Evolutionary conservation across 2,113 vertebrate species (phyloP).

Genomic region (Progne subis): DNA sequence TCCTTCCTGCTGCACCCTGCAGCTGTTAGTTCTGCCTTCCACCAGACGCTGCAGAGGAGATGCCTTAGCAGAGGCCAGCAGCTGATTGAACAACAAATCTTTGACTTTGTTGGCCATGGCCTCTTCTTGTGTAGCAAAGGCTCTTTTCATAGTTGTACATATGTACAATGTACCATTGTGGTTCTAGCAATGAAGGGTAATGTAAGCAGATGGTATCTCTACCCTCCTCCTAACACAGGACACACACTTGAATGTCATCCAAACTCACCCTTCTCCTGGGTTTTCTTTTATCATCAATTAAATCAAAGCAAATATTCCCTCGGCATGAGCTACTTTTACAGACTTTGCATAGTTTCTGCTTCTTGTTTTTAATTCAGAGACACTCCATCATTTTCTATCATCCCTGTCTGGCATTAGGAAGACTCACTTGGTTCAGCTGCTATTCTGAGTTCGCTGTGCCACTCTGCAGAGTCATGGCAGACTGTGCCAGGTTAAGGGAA

Average conservation of each 20-base stretch:
- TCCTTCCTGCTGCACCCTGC: background rate
- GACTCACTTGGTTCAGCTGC: background rate
- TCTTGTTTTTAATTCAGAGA: slow-evolving; percentile 12
- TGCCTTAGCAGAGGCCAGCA: background rate
- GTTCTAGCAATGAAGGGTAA: slow-evolving; percentile 39
- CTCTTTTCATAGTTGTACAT: background rate
- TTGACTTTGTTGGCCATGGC: background rate
- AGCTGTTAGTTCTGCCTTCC: background rate
- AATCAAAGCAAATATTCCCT: slow-evolving; percentile 53
- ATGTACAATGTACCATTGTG: background rate
- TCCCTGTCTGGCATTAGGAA: background rate
- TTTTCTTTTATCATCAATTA: slow-evolving; percentile 67
- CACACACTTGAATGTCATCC: slow-evolving; percentile 66
- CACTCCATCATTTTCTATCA: background rate
- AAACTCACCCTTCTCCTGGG: slow-evolving; percentile 52
- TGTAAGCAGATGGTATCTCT: slow-evolving; percentile 61
- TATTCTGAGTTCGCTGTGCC: background rate
- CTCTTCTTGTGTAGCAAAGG: background rate
- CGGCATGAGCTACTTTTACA: background rate
- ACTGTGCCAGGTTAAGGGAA: background rate
- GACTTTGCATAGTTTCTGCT: background rate
- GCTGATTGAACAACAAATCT: slow-evolving; percentile 1
- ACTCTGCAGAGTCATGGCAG: slow-evolving; percentile 53
- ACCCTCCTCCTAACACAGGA: slow-evolving; percentile 61
- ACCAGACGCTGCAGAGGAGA: background rate